phyloP scores from a whole-genome alignment of 2,797 vertebrate species.

The Xenentodon cancila region DNA sequence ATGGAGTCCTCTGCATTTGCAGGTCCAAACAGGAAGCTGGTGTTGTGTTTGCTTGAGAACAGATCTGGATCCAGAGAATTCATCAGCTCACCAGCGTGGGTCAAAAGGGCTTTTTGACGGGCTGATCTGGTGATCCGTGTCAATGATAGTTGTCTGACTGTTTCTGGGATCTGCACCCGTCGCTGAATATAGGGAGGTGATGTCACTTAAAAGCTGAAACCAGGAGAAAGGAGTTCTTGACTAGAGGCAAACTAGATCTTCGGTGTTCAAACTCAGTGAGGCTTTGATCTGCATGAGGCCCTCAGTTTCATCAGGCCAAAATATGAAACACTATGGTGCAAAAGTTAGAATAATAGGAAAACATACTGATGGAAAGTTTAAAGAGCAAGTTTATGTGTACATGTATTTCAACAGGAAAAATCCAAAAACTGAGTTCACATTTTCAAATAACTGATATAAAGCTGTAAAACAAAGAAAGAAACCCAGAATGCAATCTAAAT shows the following conservation, averaged over 20 bases:
- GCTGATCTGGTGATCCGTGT: constrained; percentile 26
- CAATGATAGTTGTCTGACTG: constrained; percentile 24
- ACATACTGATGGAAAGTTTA: too few species aligned
- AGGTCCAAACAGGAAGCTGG: constrained; percentile 33
- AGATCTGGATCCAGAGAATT: constrained; percentile 16
- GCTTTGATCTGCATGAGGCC: background rate
- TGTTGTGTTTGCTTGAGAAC: constrained; percentile 1
- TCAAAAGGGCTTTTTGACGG: constrained; percentile 8
- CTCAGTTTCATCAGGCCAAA: background rate
- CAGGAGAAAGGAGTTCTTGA: background rate
- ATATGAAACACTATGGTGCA: too few species aligned
- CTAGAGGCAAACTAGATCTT: too few species aligned
- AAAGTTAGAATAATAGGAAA: too few species aligned
- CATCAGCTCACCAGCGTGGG: background rate
- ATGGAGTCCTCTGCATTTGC: constrained; percentile 5
- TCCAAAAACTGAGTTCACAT: too few species aligned
- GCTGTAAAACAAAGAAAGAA: too few species aligned
- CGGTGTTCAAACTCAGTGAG: background rate
- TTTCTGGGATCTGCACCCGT: constrained; percentile 42
- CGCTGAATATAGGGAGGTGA: constrained; percentile 77
- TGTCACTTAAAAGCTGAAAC: constrained; percentile 89
- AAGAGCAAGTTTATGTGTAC: too few species aligned
- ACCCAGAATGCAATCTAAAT: too few species aligned
- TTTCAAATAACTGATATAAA: too few species aligned
- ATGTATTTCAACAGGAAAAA: too few species aligned